Percentiles rank a stretch among this genome's conserved stretches.
Evolutionary conservation across 2,797 vertebrate genomes (phyloP).

Genomic region (Urocyon cinereoargenteus): DNA sequence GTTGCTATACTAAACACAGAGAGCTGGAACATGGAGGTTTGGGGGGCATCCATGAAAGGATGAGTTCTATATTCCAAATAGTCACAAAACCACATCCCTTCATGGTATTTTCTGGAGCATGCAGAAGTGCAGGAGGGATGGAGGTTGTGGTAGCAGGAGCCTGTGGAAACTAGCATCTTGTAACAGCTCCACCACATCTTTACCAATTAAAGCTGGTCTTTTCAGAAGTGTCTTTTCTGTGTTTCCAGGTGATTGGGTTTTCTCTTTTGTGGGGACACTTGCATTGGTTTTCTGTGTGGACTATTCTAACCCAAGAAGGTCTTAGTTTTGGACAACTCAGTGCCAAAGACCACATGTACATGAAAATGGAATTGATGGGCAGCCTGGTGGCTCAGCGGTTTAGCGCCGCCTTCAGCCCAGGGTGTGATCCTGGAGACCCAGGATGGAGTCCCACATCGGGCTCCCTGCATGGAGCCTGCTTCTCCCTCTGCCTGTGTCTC

Average conservation of each 20-base stretch:
- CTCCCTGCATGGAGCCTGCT: too few species aligned
- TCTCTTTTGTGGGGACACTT: neutral
- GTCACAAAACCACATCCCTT: neutral
- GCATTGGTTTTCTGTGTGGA: neutral
- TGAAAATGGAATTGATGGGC: neutral
- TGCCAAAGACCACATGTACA: neutral
- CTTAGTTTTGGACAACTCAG: neutral
- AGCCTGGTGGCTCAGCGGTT: too few species aligned
- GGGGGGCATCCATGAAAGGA: neutral
- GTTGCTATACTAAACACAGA: neutral
- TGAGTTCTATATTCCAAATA: neutral
- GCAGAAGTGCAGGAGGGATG: neutral
- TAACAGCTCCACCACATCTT: neutral
- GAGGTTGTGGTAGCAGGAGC: rapidly evolving
- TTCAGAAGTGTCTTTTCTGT: neutral
- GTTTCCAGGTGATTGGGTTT: neutral
- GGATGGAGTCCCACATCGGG: too few species aligned
- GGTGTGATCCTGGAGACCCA: too few species aligned
- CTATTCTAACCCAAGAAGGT: neutral
- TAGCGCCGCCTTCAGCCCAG: too few species aligned
- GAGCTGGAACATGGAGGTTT: neutral
- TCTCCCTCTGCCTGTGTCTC: too few species aligned
- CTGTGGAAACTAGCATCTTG: neutral
- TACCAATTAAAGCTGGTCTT: neutral
- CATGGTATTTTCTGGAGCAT: neutral